Base-by-base conservation (phyloP, 92 coral and sea anemone genomes). In the Palythoa grandiflora region DNA sequence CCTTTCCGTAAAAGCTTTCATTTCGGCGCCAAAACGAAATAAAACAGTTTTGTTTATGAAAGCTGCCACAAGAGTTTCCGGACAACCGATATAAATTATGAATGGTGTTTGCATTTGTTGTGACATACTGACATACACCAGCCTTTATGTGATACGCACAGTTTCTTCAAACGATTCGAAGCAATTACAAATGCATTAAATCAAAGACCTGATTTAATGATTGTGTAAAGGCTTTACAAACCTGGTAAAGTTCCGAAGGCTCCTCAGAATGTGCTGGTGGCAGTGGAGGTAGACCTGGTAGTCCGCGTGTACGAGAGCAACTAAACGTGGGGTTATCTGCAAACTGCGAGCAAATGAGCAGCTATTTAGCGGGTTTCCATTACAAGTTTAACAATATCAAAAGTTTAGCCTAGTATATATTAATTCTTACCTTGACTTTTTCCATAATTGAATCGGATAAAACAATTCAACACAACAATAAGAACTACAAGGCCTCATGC, bases 161-260 rank as follows among this genome's bases (percentile, higher is more conserved):
- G 88, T 93, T 89, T 93, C 91, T 90, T 94, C 77, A 73, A 55
- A 20, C 35, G 38, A 2, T 71, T 47, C 61, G 6, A 40, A 75
- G 68, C 37, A 53, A 80, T 87, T 87, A 75, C 74, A 79, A 80
- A 48, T 71, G 80, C 83, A 83, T 83, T 91, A 60, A 28, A 72
- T 65, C 39, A 83, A 48, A 71, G 79, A 80, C 73, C 28, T 28
- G 28, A 28, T 28, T 28, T 52, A 61, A 13, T 73, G 71, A 89
- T 74, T 83, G 20, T 75, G 65, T 65, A 61, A 19, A 20, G 40
- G 54, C 55, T 65, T 19, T 36, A 80, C 97, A 12, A 88, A 97
- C 99, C 99, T 97, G 96, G 80, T 97, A 97, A 79, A 97, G 89
- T 55, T 97, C 99, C 2, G 99, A 97, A 13, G 99, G 99, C 3